Percentiles rank a stretch among this genome's conserved stretches.
Conservation (phyloP, 2,797 vertebrate genomes). For the Crocodylus rhombifer region DNA sequence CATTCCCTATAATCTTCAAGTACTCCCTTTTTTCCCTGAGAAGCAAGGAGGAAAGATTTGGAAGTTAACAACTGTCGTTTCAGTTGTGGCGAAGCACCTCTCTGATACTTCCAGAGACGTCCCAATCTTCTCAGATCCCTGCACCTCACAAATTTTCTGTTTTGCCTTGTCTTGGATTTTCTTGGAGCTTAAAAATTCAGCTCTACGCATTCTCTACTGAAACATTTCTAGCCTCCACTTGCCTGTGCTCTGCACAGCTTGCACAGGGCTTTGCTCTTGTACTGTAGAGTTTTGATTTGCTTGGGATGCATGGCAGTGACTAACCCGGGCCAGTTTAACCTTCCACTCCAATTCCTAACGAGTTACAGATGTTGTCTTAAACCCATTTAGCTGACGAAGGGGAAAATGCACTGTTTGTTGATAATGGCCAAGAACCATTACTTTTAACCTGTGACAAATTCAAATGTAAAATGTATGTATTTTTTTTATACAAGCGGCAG, state of each 20-base stretch:
- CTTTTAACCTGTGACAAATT: slow-evolving; percentile 23
- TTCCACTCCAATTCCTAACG: background rate
- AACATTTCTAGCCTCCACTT: background rate
- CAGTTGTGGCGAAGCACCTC: background rate
- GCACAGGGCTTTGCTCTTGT: background rate
- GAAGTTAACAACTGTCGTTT: background rate
- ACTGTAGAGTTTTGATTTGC: slow-evolving; percentile 36
- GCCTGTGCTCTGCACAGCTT: background rate
- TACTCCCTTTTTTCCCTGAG: background rate
- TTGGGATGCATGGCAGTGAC: background rate
- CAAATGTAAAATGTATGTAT: background rate
- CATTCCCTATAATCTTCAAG: background rate
- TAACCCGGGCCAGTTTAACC: slow-evolving; percentile 26
- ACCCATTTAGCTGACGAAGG: background rate
- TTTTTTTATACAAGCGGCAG: background rate
- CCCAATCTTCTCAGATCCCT: background rate
- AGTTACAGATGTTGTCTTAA: background rate
- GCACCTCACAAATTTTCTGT: accelerated
- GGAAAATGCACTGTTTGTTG: slow-evolving; percentile 26
- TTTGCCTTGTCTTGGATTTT: background rate
- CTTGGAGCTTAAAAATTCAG: background rate
- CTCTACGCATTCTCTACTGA: background rate
- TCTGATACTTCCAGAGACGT: accelerated
- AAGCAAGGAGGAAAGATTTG: background rate
- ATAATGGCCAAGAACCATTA: slow-evolving; percentile 14